phyloP scores from a whole-genome alignment of 2,888 invertebrate species.

The Biston stratarius region DNA sequence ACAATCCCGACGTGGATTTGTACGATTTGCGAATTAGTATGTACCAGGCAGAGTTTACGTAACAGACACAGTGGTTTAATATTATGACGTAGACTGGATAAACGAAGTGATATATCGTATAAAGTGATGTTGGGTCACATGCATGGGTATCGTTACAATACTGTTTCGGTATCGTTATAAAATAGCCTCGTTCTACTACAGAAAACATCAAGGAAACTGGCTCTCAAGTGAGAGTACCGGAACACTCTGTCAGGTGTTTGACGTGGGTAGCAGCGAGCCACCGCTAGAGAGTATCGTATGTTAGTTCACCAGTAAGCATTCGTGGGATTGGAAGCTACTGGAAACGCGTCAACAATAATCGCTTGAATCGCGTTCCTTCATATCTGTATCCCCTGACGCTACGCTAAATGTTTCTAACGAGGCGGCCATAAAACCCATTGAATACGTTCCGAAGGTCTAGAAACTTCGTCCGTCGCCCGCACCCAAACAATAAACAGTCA shows the following conservation, averaged over 20 bases:
- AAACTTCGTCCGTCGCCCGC: constrained; percentile 14
- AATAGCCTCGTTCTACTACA: too few relatives aligned
- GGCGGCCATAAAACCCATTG: constrained; percentile 1
- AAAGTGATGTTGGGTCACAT: too few relatives aligned
- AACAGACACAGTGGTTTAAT: background rate
- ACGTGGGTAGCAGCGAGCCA: too few relatives aligned
- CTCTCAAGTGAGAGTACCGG: too few relatives aligned
- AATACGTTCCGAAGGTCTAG: constrained; percentile 10
- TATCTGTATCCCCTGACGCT: background rate
- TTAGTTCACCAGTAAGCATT: too few relatives aligned
- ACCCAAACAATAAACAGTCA: constrained; percentile 40
- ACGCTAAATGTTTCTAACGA: background rate
- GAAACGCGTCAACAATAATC: too few relatives aligned
- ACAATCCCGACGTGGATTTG: constrained; percentile 15
- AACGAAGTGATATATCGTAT: background rate
- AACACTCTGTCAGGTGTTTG: too few relatives aligned
- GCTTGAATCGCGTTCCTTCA: background rate
- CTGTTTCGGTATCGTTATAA: too few relatives aligned
- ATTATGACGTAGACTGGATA: background rate
- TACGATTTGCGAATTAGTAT: background rate
- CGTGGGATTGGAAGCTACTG: too few relatives aligned
- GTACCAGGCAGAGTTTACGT: background rate
- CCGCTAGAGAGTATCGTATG: too few relatives aligned
- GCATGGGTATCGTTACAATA: too few relatives aligned
- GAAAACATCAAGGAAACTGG: too few relatives aligned